Conservation (phyloP, 2,888 invertebrate genomes). For the Strigamia crassipes region DNA sequence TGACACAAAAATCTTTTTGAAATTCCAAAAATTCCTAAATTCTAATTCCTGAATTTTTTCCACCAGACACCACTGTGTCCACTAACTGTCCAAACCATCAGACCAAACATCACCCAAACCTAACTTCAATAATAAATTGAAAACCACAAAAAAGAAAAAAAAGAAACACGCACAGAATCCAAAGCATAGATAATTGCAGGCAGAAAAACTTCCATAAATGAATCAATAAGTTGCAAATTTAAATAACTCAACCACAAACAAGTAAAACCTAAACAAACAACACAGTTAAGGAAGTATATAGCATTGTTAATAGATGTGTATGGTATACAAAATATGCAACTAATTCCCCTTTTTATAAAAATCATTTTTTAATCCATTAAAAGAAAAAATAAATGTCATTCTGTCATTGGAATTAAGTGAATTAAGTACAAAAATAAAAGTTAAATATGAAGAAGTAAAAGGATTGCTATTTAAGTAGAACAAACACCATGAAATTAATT, state of each 20-base stretch:
- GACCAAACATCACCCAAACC: no score
- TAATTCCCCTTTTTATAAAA: neutral
- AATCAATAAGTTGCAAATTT: neutral
- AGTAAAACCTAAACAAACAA: no score
- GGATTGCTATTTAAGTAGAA: neutral
- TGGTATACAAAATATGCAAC: neutral
- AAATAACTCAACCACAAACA: no score
- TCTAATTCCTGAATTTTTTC: no score
- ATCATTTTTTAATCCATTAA: neutral
- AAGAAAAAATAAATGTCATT: neutral
- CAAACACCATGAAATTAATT: no score
- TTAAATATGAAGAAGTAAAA: neutral
- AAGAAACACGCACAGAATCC: neutral
- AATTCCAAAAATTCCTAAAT: no score
- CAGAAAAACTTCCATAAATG: neutral
- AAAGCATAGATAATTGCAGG: neutral
- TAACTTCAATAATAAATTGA: neutral
- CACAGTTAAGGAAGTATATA: no score
- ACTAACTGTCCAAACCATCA: no score
- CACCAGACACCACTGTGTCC: no score
- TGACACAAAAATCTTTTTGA: no score
- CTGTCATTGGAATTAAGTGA: neutral
- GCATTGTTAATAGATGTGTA: neutral
- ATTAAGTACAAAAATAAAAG: slow-evolving; percentile 7
- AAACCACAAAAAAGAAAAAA: neutral